Base-by-base conservation (phyloP, 2,797 vertebrate genomes). In the Mareca penelope region DNA sequence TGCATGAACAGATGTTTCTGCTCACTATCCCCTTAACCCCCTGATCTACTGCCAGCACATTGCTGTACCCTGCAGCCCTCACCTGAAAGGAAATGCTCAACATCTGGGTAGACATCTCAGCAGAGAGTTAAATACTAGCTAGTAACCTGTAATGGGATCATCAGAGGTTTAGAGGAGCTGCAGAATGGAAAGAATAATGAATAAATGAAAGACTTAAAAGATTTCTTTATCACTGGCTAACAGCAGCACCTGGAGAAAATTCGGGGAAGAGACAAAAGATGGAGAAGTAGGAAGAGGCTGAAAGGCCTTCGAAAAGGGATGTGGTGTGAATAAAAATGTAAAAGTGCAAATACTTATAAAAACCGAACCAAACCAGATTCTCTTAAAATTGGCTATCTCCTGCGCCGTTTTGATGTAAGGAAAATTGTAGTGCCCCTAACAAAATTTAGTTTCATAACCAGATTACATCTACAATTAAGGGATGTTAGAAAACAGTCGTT, bases 141-240 rank as follows among this genome's bases (percentile, higher is more conserved):
- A 86, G 46, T 33, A 94, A 86, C 69, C 42, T 73, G 59, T 77
- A 94, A 82, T 64, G 79, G 59, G 80, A 85, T 84, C 82, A 65
- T 90, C 63, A 95, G 83, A 75, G 81, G 81, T 65, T 88, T 35
- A 59, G 42, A 84, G 73, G 44, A 88, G 85, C 52, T 80, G 70
- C 52, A 82, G 70, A 92, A 93, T 63, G 40, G 40, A n/a, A 78
- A 92, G 72, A 82, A 89, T 89, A 93, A 95, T 72, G 86, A 93
- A 92, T 85, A 96, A 89, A 88, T 71, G 65, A 75, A 93, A 93
- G 87, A 79, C 80, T 88, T 35, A 63, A 85, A 93, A 82, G 63
- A 85, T 67, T 89, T 93, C 69, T 85, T 93, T 93, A 89, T 89
- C 67, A 4, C 24, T 76, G 77, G 42, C 42, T 88, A 95, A 81